These are phyloP conservation scores for Heliothis peltigera DNA, from an alignment of 2,888 invertebrate genomes.

Conservation along the genomic window DNA sequence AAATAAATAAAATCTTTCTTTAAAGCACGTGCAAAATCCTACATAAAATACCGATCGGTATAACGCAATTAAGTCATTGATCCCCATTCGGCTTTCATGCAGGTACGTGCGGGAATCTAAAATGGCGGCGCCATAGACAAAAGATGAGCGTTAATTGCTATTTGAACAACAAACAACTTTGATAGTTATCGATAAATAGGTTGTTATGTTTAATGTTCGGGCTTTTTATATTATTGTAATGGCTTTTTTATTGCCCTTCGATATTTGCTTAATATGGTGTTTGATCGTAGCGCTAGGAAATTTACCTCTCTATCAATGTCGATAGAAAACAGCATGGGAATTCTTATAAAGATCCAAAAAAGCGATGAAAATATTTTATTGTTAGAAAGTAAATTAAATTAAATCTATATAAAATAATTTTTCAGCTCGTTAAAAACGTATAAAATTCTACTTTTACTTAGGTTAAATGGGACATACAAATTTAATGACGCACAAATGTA, in stretches of 20 bases:
- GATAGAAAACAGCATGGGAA: not conserved
- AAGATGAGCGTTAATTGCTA: constrained; percentile 50
- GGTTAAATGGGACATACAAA: too few relatives aligned
- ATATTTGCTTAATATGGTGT: constrained; percentile 18
- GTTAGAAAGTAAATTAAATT: not conserved
- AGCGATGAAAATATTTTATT: not conserved
- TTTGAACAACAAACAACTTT: constrained; percentile 42
- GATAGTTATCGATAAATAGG: constrained; percentile 48
- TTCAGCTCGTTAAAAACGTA: too few relatives aligned
- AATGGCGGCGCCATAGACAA: constrained; percentile 48
- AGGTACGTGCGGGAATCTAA: constrained; percentile 37
- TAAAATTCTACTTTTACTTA: too few relatives aligned
- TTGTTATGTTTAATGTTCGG: constrained; percentile 43
- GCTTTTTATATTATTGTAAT: constrained; percentile 15
- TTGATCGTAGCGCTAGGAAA: constrained; percentile 23
- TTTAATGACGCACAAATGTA: too few relatives aligned
- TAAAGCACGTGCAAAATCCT: not conserved
- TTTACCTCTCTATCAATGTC: constrained; percentile 13
- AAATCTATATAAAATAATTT: too few relatives aligned
- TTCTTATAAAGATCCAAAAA: not conserved
- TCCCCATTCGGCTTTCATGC: constrained; percentile 7
- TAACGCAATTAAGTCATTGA: constrained; percentile 4
- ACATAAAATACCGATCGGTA: not conserved
- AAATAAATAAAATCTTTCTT: too few relatives aligned
- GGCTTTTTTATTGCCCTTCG: constrained; percentile 25